A percentile compares a stretch with the other conserved stretches of the same genome.
Conservation (phyloP, 2,113 vertebrate genomes). For the Corvus moneduloides region DNA sequence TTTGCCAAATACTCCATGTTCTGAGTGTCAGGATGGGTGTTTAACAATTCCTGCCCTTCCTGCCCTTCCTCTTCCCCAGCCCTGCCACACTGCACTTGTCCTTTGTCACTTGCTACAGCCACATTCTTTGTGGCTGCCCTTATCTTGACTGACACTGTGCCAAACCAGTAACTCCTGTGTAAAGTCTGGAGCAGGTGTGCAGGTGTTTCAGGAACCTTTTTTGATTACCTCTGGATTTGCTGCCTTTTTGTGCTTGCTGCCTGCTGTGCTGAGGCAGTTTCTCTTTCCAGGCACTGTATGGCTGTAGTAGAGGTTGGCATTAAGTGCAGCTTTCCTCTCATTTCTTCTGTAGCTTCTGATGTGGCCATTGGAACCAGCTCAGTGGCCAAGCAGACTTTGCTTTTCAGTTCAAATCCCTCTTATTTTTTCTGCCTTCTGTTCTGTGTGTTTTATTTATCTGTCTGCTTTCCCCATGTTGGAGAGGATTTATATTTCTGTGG, state of each 20-base stretch:
- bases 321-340: neutral
- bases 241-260: neutral
- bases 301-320: neutral
- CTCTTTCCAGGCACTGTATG: neutral
- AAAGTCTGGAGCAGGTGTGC: neutral
- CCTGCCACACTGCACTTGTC: neutral
- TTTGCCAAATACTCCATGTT: neutral
- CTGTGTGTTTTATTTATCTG: neutral
- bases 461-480: neutral
- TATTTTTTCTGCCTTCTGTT: neutral
- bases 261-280: neutral
- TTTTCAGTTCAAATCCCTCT: neutral
- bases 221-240: neutral
- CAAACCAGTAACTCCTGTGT: neutral
- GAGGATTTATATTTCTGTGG: neutral
- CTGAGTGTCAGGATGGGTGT: neutral
- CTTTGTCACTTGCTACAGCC: neutral
- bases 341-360: neutral
- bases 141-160: neutral
- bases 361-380: neutral
- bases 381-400: neutral
- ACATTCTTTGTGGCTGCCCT: neutral
- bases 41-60: neutral
- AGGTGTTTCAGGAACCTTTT: neutral
- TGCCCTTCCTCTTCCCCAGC: neutral